Percentiles rank a stretch among this genome's conserved stretches.
Evolutionary conservation across 2,888 invertebrate genomes (phyloP).

Genomic region (Apotomis turbidana): DNA sequence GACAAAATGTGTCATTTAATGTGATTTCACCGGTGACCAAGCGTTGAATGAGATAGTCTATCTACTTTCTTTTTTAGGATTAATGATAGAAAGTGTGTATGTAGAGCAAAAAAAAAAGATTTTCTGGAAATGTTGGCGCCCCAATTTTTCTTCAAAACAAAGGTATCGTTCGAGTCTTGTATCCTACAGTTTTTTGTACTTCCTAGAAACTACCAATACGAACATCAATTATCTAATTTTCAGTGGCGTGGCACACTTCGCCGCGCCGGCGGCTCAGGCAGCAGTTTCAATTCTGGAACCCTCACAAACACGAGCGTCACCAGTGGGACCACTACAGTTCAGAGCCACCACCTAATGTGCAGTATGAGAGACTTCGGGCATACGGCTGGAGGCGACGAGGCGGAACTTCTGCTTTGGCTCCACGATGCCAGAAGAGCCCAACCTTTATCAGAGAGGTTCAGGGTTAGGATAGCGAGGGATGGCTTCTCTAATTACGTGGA

Average conservation of each 20-base stretch:
- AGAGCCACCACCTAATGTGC: slow-evolving; percentile 88
- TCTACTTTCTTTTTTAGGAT: no score
- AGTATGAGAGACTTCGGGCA: slow-evolving; percentile 95
- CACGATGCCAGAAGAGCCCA: slow-evolving; percentile 91
- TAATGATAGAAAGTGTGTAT: no score
- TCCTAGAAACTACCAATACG: no score
- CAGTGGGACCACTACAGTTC: slow-evolving; percentile 58
- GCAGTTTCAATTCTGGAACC: slow-evolving; percentile 77
- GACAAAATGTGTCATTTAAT: no score
- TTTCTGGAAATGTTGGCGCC: no score
- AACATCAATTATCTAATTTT: slow-evolving; percentile 12
- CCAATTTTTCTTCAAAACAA: no score
- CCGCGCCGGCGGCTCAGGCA: slow-evolving; percentile 75
- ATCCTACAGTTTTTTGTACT: no score
- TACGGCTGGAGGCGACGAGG: slow-evolving; percentile 94
- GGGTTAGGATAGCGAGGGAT: slow-evolving; percentile 94
- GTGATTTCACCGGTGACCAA: no score
- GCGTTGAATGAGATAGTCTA: no score
- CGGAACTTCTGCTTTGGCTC: slow-evolving; percentile 93
- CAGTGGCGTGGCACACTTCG: slow-evolving; percentile 80
- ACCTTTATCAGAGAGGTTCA: slow-evolving; percentile 94
- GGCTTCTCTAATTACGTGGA: slow-evolving; percentile 95
- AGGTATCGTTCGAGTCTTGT: no score
- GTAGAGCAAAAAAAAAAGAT: no score
- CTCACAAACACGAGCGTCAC: slow-evolving; percentile 62